Base-by-base conservation (phyloP, 2,113 vertebrate species). In the Phrynocephalus versicolor region DNA sequence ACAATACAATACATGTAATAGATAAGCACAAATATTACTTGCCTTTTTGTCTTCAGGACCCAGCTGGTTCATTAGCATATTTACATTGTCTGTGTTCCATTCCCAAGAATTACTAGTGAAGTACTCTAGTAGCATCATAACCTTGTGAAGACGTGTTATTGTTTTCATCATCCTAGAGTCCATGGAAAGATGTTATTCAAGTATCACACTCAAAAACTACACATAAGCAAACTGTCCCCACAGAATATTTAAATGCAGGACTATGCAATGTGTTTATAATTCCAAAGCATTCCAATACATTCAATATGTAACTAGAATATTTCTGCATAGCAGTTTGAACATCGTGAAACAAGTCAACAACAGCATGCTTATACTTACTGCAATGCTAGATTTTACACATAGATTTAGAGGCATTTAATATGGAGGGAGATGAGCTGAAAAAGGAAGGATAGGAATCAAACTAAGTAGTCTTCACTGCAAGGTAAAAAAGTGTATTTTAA, bases 91-190 rank as follows among this genome's bases (percentile, higher is more conserved):
- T 0, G 97, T 99, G 96, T 95, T 99, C 99, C 99, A 99, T 89
- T 96, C 97, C 99, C 99, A 99, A 76, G 98, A 99, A 94, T 99
- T 97, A 94, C 97, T 99, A 93, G 98, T 99, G 91, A 99, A 99
- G 92, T 99, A 99, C 90, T 99, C 98, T 94, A 99, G 92, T 5
- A 99, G 96, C 96, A 99, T 90, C 98, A 99, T 97, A 95, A 97
- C 97, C 95, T 96, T 99, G 93, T 99, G 98, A 90, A 99, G 97
- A 88, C 98, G 98, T 76, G 97, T 97, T 95, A 99, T 99, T 57
- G 98, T 97, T 97, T 98, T 99, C 99, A 99, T 99, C 98, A 99
- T 99, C 97, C 99, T 98, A 89, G 81, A 93, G 92, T 74, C 77
- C 82, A 82, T 93, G 82, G 90, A 90, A 89, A 69, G 69, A 83